Percentiles rank a stretch among this genome's conserved stretches.
phyloP scores from a whole-genome alignment of 2,797 vertebrate species.

The Eulemur albifrons region DNA sequence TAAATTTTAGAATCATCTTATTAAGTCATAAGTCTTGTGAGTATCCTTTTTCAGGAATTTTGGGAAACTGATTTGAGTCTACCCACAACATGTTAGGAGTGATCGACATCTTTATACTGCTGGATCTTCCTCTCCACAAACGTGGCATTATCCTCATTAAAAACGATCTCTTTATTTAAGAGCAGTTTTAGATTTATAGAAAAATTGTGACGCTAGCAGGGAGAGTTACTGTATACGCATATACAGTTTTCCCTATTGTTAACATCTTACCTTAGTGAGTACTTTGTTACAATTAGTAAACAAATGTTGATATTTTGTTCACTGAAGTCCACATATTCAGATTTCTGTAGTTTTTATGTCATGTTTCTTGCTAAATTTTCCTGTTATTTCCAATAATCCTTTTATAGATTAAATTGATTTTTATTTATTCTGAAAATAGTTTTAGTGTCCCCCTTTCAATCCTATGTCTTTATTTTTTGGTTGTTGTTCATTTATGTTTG shows the following conservation, averaged over 20 bases:
- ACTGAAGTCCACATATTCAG: not conserved
- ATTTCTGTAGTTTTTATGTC: not conserved
- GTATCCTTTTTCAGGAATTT: not conserved
- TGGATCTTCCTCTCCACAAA: not conserved
- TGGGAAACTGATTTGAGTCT: not conserved
- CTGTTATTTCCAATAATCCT: not conserved
- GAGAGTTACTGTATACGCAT: not conserved
- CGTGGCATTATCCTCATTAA: not conserved
- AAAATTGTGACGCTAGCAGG: not conserved
- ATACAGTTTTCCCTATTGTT: not conserved
- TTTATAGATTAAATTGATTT: not conserved
- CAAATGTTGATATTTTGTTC: not conserved
- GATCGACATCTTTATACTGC: too few relatives aligned
- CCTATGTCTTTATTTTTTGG: rapidly evolving
- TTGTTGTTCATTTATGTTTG: not conserved
- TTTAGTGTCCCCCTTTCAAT: not conserved
- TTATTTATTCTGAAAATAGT: not conserved
- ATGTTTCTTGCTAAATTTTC: not conserved
- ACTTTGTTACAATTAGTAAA: not conserved
- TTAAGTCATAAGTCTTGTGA: not conserved
- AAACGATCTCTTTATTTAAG: not conserved
- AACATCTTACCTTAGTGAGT: rapidly evolving
- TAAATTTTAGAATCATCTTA: not conserved
- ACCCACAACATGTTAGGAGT: not conserved
- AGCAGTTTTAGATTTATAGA: not conserved